Conservation (phyloP, 2,113 vertebrate species). For the Pelvicachromis taeniatus region DNA sequence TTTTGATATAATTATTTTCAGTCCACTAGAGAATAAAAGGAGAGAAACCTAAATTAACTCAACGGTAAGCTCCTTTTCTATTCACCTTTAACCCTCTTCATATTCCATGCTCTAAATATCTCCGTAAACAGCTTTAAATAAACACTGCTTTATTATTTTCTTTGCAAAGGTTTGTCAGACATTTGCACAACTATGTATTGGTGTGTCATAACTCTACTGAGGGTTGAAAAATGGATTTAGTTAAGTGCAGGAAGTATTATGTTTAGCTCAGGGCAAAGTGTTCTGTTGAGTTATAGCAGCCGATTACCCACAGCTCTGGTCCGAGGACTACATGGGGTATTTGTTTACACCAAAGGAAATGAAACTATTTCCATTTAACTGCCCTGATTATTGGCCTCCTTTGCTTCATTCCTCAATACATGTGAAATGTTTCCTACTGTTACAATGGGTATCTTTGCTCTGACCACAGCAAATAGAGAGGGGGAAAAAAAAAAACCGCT, state of each 20-base stretch:
- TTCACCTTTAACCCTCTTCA: background rate
- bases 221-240: slow-evolving; percentile 67
- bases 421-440: slow-evolving; percentile 42
- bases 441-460: slow-evolving; percentile 36
- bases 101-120: fast-evolving
- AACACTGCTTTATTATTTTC: background rate
- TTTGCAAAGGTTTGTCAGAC: slow-evolving; percentile 19
- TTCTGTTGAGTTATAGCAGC: slow-evolving; percentile 68
- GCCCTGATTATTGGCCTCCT: slow-evolving; percentile 54
- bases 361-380: slow-evolving; percentile 65
- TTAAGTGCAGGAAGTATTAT: slow-evolving; percentile 74
- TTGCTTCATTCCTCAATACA: slow-evolving; percentile 35
- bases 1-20: background rate
- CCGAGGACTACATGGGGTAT: slow-evolving; percentile 59
- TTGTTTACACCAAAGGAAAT: slow-evolving; percentile 73
- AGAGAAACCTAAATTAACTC: background rate
- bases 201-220: slow-evolving; percentile 47
- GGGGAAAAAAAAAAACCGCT: background rate
- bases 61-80: background rate
- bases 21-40: background rate
- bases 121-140: background rate
- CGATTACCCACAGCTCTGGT: slow-evolving; percentile 63
- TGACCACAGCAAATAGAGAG: slow-evolving; percentile 19
- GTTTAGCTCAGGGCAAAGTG: slow-evolving; percentile 66
- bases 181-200: slow-evolving; percentile 23